Base-by-base conservation (phyloP, 2,888 invertebrate genomes). In the Rugalucina vietnamica region DNA sequence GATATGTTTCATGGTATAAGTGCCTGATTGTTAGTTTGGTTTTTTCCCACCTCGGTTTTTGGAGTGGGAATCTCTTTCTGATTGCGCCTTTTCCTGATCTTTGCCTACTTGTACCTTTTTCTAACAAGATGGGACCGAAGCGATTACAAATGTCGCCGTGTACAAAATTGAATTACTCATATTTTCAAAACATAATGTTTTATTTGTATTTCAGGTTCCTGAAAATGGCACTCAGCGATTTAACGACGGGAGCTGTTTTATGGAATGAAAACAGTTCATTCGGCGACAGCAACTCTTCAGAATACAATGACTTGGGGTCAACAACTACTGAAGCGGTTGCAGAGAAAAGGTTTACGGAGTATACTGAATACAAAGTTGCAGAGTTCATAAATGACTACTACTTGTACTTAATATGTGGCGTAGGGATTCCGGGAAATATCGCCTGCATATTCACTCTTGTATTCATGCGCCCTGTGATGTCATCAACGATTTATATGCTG, bases 391-490 rank as follows among this genome's bases (percentile, higher is more conserved):
- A 93, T 72, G 87, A 77, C 1, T 91, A 92, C 72, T 93, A 92
- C 79, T 81, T 92, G 21, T 91, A 90, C 77, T 82, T 91, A 5
- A 80, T 92, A 1, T 88, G 88, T 49, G 91, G 86, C 0, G 77
- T 93, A 36, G 93, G 93, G 12, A 82, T 92, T 2, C 91, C 92
- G 0, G 92, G 92, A 27, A 93, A 91, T 37, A 71, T 92, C 2
- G 89, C 92, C 8, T 91, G 90, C 27, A 88, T 93, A 29, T 78
- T 91, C 57, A 91, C 92, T 39, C 88, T 92, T 69, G 76, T 87
- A n/a, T 75, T 78, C 10, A 92, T 93, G 90, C 87, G 87, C 74
- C 91, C 91, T 2, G 82, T 90, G 37, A 80, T 90, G 27, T 92
- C 92, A 4, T 92, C 92, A 14, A 88, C 90, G 1, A 65, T 91